Base-by-base conservation (phyloP, 1,140 invertebrate genomes). In the Drosophila lini region DNA sequence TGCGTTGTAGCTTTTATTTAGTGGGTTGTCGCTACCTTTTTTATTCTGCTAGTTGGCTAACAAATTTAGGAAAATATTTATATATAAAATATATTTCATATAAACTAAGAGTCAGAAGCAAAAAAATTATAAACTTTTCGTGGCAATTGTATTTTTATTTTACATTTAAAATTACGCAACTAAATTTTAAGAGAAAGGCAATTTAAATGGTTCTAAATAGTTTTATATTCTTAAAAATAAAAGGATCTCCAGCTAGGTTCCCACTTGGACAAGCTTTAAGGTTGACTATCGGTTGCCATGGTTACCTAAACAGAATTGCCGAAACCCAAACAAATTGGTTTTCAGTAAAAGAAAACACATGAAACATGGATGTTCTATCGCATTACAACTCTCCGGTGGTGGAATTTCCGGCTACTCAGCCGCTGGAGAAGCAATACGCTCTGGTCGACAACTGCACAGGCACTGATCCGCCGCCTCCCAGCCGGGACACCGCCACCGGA, bases 321-420 rank as follows among this genome's bases (percentile, higher is more conserved):
- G 15, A 38, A 53, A 8, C 55, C 60, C 60, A 42, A 42, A 45
- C 60, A 77, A 2, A 40, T 3, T 11, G 0, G 8, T 4, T 16
- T 32, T 0, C 6, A 3, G 2, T 25, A 4, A 4, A 38, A 38
- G 7, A 38, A 38, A 22, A 8, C 16, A n/a, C 0, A 8, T 15
- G 2, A 15, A 52, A 36, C n/a, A 92, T 92, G 91, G 91, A 92
- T 25, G 91, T 92, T 10, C 71, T 92, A n/a, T 85, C 82, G 8
- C 82, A 91, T 42, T 92, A 85, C 47, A 89, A 75, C 15, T 91
- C 91, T 3, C 80, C 77, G 0, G 77, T 92, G 1, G 60, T 90
- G 19, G 91, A 92, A 45, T 92, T 92, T 74, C 57, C 40, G 10
- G 80, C 91, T 19, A 79, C 81, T 7, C 71, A 81, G 47, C 80